Percentiles rank a stretch among this genome's conserved stretches.
Conservation (phyloP, 2,797 vertebrate species). For the Dallia pectoralis region DNA sequence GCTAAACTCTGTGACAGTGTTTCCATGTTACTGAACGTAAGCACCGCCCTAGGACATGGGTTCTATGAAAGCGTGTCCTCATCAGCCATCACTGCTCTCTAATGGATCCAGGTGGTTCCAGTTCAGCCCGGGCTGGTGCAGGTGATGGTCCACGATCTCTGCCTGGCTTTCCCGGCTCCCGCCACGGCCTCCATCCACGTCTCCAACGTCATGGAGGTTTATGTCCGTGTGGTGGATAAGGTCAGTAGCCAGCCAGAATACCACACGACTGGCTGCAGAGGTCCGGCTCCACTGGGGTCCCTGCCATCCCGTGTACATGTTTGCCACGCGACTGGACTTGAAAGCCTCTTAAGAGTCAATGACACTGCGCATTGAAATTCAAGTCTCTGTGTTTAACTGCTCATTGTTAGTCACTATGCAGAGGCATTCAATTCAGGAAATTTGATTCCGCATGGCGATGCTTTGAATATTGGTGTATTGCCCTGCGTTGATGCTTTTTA, state of each 20-base stretch:
- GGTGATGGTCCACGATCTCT: conserved; percentile 66
- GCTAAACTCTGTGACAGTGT: neutral
- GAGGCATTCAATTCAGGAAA: neutral
- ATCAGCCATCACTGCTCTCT: neutral
- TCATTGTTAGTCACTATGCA: too few species aligned
- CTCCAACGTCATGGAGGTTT: conserved; percentile 90
- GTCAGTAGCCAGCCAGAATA: conserved; percentile 68
- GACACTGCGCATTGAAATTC: neutral
- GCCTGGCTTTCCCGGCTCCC: conserved; percentile 74
- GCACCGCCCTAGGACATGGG: neutral
- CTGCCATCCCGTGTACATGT: conserved; percentile 32
- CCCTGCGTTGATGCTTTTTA: neutral
- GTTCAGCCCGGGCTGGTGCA: conserved; percentile 75
- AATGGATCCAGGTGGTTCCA: conserved; percentile 79
- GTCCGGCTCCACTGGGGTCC: conserved; percentile 69
- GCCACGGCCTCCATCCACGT: conserved; percentile 81
- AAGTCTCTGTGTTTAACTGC: neutral
- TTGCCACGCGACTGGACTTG: conserved; percentile 2
- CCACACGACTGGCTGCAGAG: conserved; percentile 3
- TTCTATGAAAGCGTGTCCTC: neutral
- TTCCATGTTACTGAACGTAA: neutral
- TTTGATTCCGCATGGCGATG: neutral
- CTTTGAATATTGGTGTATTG: neutral
- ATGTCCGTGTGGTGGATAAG: conserved; percentile 94
- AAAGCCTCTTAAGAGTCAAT: neutral